Conservation (phyloP, 2,888 invertebrate species). For the Entomobrya multifasciata region DNA sequence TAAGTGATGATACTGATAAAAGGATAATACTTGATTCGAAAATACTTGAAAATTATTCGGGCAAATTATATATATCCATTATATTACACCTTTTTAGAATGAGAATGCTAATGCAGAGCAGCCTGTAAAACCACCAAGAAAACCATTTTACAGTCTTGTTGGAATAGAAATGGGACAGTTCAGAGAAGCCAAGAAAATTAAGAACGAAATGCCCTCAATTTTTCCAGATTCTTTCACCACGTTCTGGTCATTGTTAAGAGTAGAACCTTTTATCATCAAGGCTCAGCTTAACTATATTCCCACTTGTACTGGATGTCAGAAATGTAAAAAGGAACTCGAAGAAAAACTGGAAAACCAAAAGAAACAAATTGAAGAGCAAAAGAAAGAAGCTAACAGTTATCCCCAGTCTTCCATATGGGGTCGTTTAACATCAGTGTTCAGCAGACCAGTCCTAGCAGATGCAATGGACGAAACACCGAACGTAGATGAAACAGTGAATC, state of each 20-base stretch:
- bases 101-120: neutral
- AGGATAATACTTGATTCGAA: too few relatives aligned
- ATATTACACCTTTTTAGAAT: too few relatives aligned
- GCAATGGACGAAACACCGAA: conserved; percentile 33
- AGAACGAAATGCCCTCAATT: conserved; percentile 90
- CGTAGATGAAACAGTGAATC: conserved; percentile 54
- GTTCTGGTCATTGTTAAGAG: conserved; percentile 89
- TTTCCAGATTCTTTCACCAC: conserved; percentile 74
- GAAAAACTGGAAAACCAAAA: conserved; percentile 83
- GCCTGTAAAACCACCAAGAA: conserved; percentile 81
- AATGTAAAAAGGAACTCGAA: conserved; percentile 83
- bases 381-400: neutral
- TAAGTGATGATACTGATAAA: neutral
- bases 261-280: conserved; percentile 86
- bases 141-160: conserved; percentile 91
- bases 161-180: conserved; percentile 93
- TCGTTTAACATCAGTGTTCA: conserved; percentile 54
- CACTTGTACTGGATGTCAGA: conserved; percentile 91
- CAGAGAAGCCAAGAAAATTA: conserved; percentile 88
- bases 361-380: conserved; percentile 79
- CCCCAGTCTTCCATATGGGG: conserved; percentile 61
- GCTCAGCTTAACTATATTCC: conserved; percentile 88
- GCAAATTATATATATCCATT: neutral
- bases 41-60: neutral
- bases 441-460: conserved; percentile 45